Evolutionary conservation across 2,113 vertebrate genomes (phyloP), one percentile per base, ranked within the genome.

Genomic region (Spheniscus mendiculus): DNA sequence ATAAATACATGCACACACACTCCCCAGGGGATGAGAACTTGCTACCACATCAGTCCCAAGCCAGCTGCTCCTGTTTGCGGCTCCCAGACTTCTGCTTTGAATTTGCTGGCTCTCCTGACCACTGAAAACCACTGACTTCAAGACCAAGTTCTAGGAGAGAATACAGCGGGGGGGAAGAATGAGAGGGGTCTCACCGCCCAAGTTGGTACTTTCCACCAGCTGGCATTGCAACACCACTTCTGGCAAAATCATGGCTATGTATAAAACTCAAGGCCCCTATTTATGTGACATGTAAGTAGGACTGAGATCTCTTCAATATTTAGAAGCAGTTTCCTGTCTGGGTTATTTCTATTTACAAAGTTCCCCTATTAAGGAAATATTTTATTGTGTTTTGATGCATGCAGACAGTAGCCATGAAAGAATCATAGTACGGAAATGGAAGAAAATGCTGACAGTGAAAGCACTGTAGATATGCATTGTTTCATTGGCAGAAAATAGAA

Each of bases 1-100:
- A 26, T 3, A 3, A 53, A 32, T 6, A 29, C 18, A 0, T 0
- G 26, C 23, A 25, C 42, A 10, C 11, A 2, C 21, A 1, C 8
- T 53, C 30, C 65, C 56, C 4, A 6, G 12, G 36, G 50, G 12
- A 40, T 8, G 20, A 53, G 73, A 79, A 20, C 40, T 42, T 56
- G 59, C 79, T 25, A 5, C 21, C 53, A 1, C 42, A 22, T 4
- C 36, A 14, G 8, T n/a, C 66, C 42, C 56, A 21, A 6, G 0
- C 62, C 62, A n/a, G 2, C 45, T 6, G 50, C 52, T 58, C 29
- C 79, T 25, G 45, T 21, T 1, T 20, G 55, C 49, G 12, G 18
- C 83, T 67, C 61, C 59, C 22, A 11, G 34, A 5, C 11, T 12
- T 3, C 81, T 83, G 50, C 11, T 42, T 3, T 10, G 19, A 49